A percentile compares a stretch with the other conserved stretches of the same genome.
Conservation (phyloP, 2,113 vertebrate species). For the Polypterus senegalus region DNA sequence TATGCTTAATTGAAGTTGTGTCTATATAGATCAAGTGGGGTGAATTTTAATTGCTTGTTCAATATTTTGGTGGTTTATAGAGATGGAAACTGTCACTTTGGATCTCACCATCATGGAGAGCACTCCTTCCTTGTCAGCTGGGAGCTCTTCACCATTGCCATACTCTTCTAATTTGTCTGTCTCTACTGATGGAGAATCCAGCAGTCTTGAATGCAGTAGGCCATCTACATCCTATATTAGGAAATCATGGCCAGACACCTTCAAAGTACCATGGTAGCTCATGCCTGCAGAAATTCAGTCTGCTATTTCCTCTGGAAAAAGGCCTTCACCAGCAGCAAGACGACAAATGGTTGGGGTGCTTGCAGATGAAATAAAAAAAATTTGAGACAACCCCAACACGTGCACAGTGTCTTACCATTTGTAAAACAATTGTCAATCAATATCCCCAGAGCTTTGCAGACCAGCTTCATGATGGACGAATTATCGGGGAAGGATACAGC, state of each 20-base stretch:
- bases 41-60: too few species aligned
- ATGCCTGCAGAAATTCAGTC: slow-evolving; percentile 9
- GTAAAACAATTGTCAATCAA: not conserved
- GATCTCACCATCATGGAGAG: too few species aligned
- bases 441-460: slow-evolving; percentile 11
- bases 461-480: slow-evolving; percentile 1
- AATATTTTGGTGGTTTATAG: too few species aligned
- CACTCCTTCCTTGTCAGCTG: too few species aligned
- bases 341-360: slow-evolving; percentile 9
- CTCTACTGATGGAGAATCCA: too few species aligned
- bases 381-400: slow-evolving; percentile 2
- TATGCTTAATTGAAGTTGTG: too few species aligned
- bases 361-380: slow-evolving; percentile 13
- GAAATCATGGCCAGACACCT: slow-evolving; percentile 5
- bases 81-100: too few species aligned
- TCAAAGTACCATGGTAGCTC: slow-evolving; percentile 4
- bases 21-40: too few species aligned
- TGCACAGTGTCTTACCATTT: slow-evolving; percentile 2
- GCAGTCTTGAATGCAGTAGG: too few species aligned
- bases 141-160: too few species aligned
- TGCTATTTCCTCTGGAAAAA: slow-evolving; percentile 5
- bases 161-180: too few species aligned
- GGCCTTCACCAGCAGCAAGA: slow-evolving; percentile 10
- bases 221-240: too few species aligned
- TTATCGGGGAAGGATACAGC: slow-evolving; percentile 9